Evolutionary conservation across 2,888 invertebrate genomes (phyloP), one percentile per base, ranked within the genome.

Genomic region (Macrosiphum euphorbiae): DNA sequence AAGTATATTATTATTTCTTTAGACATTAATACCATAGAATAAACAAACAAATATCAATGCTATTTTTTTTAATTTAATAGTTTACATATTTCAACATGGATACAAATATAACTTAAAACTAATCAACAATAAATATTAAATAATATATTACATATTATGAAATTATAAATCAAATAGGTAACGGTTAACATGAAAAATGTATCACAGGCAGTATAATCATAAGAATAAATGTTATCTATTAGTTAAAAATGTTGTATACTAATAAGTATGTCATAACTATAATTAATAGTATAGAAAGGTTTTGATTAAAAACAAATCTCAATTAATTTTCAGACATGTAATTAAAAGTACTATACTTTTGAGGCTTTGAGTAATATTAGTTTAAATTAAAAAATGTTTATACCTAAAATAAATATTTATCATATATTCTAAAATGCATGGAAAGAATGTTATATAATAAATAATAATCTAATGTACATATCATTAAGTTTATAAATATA

Each of bases 151-250:
- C 16, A 50, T 89, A 24, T 41, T 28, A 41, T 78, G 2, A 78
- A 52, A 84, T 84, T 52, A 67, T 84, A 92, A 88, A 88, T 92
- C 26, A 92, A 47, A 85, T 93, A 86, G 94, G 85, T 90, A 90
- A 94, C 89, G 16, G 47, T 84, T 94, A 61, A 85, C 90, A 94
- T 85, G 24, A 85, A 58, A 26, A 58, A 47, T 61, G 11, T 89
- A 90, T 94, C 94, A 90, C 90, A 90, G 86, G 26, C 61, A 90
- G 90, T 85, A 61, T 50, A 88, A 78, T 41, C 24, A 35, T 50
- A 41, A 90, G 16, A 86, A 58, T 55, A 93, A 44, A 26, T 85
- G 16, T 26, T 67, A 90, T 35, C 78, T 55, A 89, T 28, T 5
- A 55, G 24, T 50, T 47, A 58, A 58, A 13, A n/a, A 86, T n/a